phyloP scores from a whole-genome alignment of 30 jellyfish, hydroid and myxozoan genomes.

The Calvadosia cruxmelitensis region DNA sequence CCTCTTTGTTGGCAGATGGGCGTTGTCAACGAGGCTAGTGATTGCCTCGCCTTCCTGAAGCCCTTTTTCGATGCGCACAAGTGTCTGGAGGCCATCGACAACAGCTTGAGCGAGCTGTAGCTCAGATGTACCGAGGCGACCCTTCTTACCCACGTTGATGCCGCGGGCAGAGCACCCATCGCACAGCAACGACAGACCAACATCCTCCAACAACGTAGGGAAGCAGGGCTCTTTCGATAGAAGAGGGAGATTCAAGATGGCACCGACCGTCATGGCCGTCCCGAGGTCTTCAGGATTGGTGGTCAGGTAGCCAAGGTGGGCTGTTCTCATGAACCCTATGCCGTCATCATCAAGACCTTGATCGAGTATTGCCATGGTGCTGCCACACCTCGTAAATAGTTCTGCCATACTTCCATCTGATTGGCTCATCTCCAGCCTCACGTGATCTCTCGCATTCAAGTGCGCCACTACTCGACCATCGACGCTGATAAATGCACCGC shows the following conservation, averaged over 20 bases:
- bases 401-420: not conserved
- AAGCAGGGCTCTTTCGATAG: not conserved
- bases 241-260: not conserved
- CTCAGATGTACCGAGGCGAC: not conserved
- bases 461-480: not conserved
- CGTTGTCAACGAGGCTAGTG: constrained; percentile 3
- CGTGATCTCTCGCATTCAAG: not conserved
- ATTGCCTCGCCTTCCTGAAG: constrained; percentile 18
- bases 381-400: not conserved
- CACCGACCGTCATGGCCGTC: not conserved
- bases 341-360: not conserved
- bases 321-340: not conserved
- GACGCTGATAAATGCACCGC: constrained; percentile 50
- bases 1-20: not conserved
- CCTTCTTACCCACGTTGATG: not conserved
- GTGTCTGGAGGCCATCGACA: constrained; percentile 14
- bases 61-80: constrained; percentile 12
- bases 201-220: not conserved
- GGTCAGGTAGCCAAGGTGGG: not conserved
- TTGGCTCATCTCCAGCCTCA: not conserved
- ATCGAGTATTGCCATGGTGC: not conserved
- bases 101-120: constrained; percentile 23
- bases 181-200: not conserved
- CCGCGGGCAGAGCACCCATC: not conserved
- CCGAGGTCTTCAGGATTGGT: not conserved